Evolutionary conservation across 2,797 vertebrate species (phyloP).

Genomic region (Labroides dimidiatus): DNA sequence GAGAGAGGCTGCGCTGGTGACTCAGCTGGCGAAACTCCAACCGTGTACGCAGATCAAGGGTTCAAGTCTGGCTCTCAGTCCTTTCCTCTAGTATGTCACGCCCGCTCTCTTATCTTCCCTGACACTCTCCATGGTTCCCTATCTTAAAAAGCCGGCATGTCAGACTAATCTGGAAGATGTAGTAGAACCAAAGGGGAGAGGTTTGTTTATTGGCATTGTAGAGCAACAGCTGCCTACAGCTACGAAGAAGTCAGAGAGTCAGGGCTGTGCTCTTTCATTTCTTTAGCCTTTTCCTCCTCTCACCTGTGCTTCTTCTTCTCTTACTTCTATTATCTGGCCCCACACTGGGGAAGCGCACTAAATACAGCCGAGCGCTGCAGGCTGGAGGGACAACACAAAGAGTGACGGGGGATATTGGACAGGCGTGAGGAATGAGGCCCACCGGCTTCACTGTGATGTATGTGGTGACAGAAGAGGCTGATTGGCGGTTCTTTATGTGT

Average conservation of each 20-base stretch:
- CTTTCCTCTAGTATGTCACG: conserved; percentile 24
- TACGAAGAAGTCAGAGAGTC: conserved; percentile 30
- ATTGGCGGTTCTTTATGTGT: conserved; percentile 11
- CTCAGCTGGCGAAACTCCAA: conserved; percentile 25
- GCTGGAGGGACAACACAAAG: conserved; percentile 30
- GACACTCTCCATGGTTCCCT: conserved; percentile 49
- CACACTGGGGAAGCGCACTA: conserved; percentile 23
- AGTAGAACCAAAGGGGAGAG: conserved; percentile 48
- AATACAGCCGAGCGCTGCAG: conserved; percentile 40
- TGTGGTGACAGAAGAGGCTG: conserved; percentile 14
- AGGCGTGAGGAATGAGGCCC: conserved; percentile 28
- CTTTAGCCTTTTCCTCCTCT: conserved; percentile 11
- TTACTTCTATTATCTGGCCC: conserved; percentile 27
- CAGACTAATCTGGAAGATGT: conserved; percentile 59
- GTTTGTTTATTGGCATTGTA: conserved; percentile 53
- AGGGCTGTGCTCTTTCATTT: conserved; percentile 27
- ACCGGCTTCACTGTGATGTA: background rate
- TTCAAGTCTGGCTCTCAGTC: conserved; percentile 48
- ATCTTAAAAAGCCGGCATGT: conserved; percentile 48
- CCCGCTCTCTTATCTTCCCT: conserved; percentile 52
- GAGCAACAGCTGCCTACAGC: conserved; percentile 51
- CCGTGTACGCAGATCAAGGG: conserved; percentile 30
- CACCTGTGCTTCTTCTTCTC: conserved; percentile 34
- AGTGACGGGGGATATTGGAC: conserved; percentile 27
- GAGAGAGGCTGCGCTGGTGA: conserved; percentile 15